phyloP scores from a whole-genome alignment of 2,113 vertebrate genomes.

The Engraulis encrasicolus region DNA sequence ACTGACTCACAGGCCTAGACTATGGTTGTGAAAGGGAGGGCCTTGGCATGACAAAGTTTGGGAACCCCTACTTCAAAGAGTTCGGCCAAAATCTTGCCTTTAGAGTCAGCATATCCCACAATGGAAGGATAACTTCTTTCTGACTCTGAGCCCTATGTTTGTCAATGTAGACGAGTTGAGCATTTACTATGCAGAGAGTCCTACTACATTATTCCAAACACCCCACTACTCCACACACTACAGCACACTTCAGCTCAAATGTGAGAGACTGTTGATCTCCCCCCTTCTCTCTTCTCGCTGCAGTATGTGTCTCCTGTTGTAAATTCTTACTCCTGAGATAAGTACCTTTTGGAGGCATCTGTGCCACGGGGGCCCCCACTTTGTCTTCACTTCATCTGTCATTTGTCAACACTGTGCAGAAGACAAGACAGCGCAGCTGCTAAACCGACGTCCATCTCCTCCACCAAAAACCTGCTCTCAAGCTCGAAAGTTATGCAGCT shows the following conservation, averaged over 20 bases:
- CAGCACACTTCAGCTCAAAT: background rate
- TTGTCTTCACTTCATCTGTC: constrained; percentile 21
- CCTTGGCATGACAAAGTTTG: no score
- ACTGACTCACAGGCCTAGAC: no score
- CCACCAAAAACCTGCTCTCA: background rate
- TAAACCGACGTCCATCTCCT: background rate
- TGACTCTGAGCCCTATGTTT: background rate
- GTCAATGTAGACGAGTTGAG: background rate
- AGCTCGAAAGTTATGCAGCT: background rate
- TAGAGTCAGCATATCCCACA: background rate
- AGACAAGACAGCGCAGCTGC: constrained; percentile 8
- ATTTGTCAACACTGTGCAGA: background rate
- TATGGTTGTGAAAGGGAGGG: no score
- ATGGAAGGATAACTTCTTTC: background rate
- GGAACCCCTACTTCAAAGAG: no score
- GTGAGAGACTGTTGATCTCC: background rate
- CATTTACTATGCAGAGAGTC: background rate
- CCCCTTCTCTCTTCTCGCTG: background rate
- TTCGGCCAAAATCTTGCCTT: no score
- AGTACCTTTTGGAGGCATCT: background rate
- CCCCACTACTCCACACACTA: no score
- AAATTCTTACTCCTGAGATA: constrained; percentile 19
- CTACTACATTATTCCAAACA: background rate
- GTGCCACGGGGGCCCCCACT: background rate
- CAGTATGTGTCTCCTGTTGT: background rate